Evolutionary conservation across 2,888 invertebrate genomes (phyloP).

Genomic region (Agrotis ipsilon): DNA sequence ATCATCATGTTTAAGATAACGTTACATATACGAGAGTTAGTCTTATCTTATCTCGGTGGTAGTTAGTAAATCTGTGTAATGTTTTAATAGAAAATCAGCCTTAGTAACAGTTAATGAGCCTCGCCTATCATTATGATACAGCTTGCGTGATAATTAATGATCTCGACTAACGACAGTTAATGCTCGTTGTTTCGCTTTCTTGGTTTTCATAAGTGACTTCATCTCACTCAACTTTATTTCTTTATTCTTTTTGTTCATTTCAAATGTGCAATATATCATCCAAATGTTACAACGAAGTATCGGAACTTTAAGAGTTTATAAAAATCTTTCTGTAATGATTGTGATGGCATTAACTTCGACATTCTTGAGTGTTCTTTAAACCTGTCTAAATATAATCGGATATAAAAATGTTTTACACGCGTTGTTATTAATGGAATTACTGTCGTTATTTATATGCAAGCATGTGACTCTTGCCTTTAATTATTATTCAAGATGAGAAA

Average conservation of each 20-base stretch:
- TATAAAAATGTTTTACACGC: constrained; percentile 27
- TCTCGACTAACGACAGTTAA: constrained; percentile 66
- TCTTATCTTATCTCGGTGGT: constrained; percentile 63
- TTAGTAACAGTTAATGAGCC: constrained; percentile 66
- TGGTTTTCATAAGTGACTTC: constrained; percentile 71
- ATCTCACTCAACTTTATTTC: constrained; percentile 50
- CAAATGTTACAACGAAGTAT: constrained; percentile 14
- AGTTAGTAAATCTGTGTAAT: constrained; percentile 67
- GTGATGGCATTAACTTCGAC: constrained; percentile 35
- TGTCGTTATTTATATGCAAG: constrained; percentile 36
- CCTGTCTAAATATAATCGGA: constrained; percentile 31
- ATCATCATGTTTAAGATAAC: constrained; percentile 54
- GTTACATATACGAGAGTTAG: constrained; percentile 31
- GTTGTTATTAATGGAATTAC: constrained; percentile 27
- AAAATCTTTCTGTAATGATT: constrained; percentile 41
- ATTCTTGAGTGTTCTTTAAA: constrained; percentile 40
- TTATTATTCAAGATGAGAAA: constrained; percentile 56
- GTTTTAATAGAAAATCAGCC: constrained; percentile 59
- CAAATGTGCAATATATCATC: constrained; percentile 44
- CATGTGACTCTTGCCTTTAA: constrained; percentile 26
- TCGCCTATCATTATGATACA: constrained; percentile 67
- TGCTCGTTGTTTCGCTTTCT: constrained; percentile 83
- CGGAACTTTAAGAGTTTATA: constrained; percentile 23
- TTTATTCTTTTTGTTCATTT: constrained; percentile 44
- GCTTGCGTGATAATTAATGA: constrained; percentile 72